These are phyloP conservation scores for Agelastica alni DNA, from an alignment of 2,888 invertebrate genomes.

Conservation along the genomic window DNA sequence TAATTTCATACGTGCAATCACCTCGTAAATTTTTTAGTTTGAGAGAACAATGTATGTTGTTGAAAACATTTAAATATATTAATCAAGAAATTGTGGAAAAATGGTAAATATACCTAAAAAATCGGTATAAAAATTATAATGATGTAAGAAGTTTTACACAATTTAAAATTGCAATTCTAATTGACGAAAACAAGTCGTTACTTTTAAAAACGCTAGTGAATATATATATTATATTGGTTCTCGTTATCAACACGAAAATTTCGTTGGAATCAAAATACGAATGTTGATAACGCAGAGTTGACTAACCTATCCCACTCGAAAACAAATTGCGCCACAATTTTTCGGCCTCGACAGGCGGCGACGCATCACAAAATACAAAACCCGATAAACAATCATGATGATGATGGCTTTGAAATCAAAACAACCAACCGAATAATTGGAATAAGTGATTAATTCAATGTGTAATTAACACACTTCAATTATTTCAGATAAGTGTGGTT, in stretches of 20 bases:
- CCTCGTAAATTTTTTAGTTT: too few relatives aligned
- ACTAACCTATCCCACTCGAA: constrained; percentile 44
- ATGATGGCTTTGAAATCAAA: constrained; percentile 18
- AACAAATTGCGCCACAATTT: constrained; percentile 35
- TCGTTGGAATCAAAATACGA: constrained; percentile 26
- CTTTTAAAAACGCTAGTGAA: not conserved
- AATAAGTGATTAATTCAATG: constrained; percentile 14
- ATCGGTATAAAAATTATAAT: not conserved
- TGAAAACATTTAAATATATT: too few relatives aligned
- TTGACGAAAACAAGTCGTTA: too few relatives aligned
- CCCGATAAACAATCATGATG: constrained; percentile 18
- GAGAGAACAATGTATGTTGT: too few relatives aligned
- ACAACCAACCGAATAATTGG: constrained; percentile 13
- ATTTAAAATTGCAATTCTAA: too few relatives aligned
- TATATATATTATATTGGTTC: not conserved
- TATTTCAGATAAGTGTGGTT: not conserved
- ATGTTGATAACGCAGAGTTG: constrained; percentile 32
- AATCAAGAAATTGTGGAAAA: too few relatives aligned
- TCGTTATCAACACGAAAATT: constrained; percentile 21
- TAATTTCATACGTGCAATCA: too few relatives aligned
- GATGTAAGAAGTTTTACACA: not conserved
- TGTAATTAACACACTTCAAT: constrained; percentile 9
- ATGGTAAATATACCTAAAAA: not conserved
- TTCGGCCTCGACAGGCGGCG: constrained; percentile 23
- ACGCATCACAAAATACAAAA: constrained; percentile 12